phyloP scores from a whole-genome alignment of 2,888 invertebrate species.

The Drepanosiphum platanoidis region DNA sequence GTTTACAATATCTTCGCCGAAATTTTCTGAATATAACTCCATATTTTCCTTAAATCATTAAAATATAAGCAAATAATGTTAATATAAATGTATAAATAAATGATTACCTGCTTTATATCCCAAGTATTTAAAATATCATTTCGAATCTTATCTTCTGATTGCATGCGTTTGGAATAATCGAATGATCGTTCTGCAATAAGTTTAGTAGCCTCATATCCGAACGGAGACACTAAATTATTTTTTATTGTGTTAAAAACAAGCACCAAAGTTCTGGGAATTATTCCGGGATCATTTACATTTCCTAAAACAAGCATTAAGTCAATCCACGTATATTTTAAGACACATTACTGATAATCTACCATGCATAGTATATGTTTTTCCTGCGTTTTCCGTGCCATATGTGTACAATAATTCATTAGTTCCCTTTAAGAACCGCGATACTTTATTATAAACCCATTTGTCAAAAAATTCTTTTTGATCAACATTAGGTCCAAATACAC shows the following conservation, averaged over 20 bases:
- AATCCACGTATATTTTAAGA: neutral
- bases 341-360: conserved; percentile 66
- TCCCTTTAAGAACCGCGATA: conserved; percentile 73
- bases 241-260: conserved; percentile 63
- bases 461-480: conserved; percentile 72
- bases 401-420: conserved; percentile 82
- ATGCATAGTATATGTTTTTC: conserved; percentile 84
- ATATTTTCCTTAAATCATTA: conserved; percentile 17
- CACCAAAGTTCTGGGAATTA: conserved; percentile 73
- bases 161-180: conserved; percentile 62
- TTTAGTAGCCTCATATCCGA: conserved; percentile 67
- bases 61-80: neutral
- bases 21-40: neutral
- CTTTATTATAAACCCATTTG: conserved; percentile 71
- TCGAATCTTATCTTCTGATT: conserved; percentile 64
- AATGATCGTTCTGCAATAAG: conserved; percentile 64
- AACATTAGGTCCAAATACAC: conserved; percentile 69
- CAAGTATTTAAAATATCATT: conserved; percentile 63
- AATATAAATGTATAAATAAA: neutral
- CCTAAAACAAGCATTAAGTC: conserved; percentile 72
- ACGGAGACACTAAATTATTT: conserved; percentile 29
- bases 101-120: conserved; percentile 56
- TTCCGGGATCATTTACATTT: conserved; percentile 73
- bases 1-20: conserved; percentile 21
- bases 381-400: conserved; percentile 90